Evolutionary conservation across 2,113 vertebrate genomes (phyloP).

Genomic region (Pyxicephalus adspersus): DNA sequence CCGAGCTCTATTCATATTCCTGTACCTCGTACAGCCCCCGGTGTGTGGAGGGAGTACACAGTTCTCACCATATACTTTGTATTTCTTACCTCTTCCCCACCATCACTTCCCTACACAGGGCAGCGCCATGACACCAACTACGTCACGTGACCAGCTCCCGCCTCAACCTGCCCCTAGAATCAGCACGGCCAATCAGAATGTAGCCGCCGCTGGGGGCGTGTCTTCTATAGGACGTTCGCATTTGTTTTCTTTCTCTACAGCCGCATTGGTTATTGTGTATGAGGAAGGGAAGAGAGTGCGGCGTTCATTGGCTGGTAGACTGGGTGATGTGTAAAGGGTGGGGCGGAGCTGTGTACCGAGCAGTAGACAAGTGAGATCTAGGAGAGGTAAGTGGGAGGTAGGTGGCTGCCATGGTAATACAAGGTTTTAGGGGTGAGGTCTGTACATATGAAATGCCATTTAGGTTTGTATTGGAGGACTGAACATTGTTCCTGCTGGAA

Average conservation of each 20-base stretch:
- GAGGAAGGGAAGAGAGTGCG: background rate
- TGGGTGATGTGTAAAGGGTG: background rate
- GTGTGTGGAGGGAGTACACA: no score
- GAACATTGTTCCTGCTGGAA: background rate
- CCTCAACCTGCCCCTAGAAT: background rate
- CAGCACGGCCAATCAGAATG: background rate
- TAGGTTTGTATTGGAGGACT: no score
- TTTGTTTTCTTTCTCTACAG: background rate
- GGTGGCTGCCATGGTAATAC: background rate
- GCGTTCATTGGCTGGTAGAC: constrained; percentile 7
- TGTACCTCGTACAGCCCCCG: no score
- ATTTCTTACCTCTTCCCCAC: background rate
- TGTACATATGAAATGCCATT: background rate
- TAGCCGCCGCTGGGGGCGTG: background rate
- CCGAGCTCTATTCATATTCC: no score
- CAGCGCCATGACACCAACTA: constrained; percentile 15
- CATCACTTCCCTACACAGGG: background rate
- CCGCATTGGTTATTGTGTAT: background rate
- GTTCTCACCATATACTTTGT: no score
- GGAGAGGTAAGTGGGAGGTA: background rate
- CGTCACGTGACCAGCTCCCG: background rate
- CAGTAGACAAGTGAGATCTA: background rate
- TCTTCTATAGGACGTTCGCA: background rate
- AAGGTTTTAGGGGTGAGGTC: background rate
- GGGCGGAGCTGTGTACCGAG: background rate